A percentile compares a stretch with the other conserved stretches of the same genome.
These are phyloP conservation scores for Carcina quercana DNA, from an alignment of 2,888 invertebrate genomes.

Conservation along the genomic window DNA sequence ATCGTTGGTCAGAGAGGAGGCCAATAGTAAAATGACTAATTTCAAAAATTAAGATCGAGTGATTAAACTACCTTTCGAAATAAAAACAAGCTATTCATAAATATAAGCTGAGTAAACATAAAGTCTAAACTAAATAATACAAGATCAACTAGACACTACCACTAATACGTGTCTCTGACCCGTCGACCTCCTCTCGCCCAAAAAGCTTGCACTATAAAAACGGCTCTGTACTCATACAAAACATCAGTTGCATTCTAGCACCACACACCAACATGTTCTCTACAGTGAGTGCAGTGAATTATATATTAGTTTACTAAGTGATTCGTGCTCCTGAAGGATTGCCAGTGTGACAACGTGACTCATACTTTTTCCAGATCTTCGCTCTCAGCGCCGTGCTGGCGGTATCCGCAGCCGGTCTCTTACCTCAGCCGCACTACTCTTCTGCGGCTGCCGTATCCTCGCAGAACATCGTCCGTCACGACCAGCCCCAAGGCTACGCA, in stretches of 20 bases:
- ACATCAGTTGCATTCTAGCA: constrained; percentile 41
- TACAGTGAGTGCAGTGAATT: constrained; percentile 40
- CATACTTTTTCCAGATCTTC: constrained; percentile 3
- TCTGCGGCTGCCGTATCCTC: constrained; percentile 42
- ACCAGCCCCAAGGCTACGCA: constrained; percentile 33
- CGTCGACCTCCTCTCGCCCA: constrained; percentile 52
- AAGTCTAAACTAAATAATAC: no score
- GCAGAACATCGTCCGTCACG: constrained; percentile 43
- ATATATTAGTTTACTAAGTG: constrained; percentile 1
- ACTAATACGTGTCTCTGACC: no score
- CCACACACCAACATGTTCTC: constrained; percentile 49
- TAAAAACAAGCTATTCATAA: no score
- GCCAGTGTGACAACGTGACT: not conserved
- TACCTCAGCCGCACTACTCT: constrained; percentile 24
- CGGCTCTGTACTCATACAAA: constrained; percentile 26
- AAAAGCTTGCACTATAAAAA: constrained; percentile 50
- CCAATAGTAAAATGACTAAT: no score
- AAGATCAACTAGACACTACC: no score
- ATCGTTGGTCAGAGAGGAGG: no score
- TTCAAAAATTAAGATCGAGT: no score
- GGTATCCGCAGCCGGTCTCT: not conserved
- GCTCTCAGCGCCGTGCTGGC: not conserved
- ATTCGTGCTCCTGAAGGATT: not conserved
- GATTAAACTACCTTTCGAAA: no score
- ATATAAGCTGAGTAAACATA: no score